Conservation (phyloP, 2,113 vertebrate genomes). For the Gobiocypris rarus region DNA sequence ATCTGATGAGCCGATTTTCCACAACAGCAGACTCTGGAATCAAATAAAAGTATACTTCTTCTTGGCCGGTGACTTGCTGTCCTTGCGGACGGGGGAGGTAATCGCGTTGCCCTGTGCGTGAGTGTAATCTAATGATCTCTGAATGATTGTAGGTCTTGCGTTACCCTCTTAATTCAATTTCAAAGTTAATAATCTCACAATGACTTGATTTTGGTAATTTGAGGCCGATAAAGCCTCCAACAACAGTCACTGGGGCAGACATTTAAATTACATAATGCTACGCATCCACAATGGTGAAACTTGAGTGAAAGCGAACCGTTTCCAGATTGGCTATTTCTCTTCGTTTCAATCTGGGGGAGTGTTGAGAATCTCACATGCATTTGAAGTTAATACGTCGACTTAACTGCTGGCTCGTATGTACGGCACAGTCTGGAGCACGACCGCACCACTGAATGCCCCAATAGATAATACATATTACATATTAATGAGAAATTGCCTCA, state of each 20-base stretch:
- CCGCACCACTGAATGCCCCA: background rate
- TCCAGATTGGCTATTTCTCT: slow-evolving; percentile 33
- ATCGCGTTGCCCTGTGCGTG: slow-evolving; percentile 30
- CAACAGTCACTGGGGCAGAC: slow-evolving; percentile 33
- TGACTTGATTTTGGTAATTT: slow-evolving; percentile 47
- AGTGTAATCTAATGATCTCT: slow-evolving; percentile 45
- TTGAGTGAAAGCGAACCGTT: slow-evolving; percentile 29
- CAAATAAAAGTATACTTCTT: slow-evolving; percentile 11
- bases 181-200: slow-evolving; percentile 55
- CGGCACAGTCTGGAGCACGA: background rate
- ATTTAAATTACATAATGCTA: slow-evolving; percentile 36
- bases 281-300: slow-evolving; percentile 30
- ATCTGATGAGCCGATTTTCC: slow-evolving; percentile 17
- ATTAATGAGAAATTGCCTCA: slow-evolving; percentile 17
- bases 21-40: slow-evolving; percentile 22
- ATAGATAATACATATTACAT: background rate
- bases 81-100: slow-evolving; percentile 4
- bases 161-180: slow-evolving; percentile 50
- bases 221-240: slow-evolving; percentile 47
- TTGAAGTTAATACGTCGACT: slow-evolving; percentile 17
- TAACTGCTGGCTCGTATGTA: background rate
- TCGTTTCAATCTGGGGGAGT: slow-evolving; percentile 16
- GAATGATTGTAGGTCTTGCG: slow-evolving; percentile 39
- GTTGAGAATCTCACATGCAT: slow-evolving; percentile 19
- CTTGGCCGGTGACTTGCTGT: slow-evolving; percentile 26